Percentiles rank a stretch among this genome's conserved stretches.
Conservation (phyloP, 2,888 invertebrate species). For the Nesidiocoris tenuis region DNA sequence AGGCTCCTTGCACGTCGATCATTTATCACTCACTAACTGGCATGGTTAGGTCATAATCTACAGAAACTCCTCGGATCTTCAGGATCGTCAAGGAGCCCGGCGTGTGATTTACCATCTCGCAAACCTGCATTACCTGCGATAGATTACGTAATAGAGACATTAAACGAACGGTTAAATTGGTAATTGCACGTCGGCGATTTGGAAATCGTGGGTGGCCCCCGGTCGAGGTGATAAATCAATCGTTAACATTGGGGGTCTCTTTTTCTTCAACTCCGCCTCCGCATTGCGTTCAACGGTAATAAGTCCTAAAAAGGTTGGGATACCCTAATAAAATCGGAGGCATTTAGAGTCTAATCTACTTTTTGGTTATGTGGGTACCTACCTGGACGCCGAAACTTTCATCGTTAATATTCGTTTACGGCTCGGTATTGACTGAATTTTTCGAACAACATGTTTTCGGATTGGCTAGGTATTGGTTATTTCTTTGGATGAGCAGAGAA, state of each 20-base stretch:
- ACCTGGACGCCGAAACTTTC: too few relatives aligned
- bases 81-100: neutral
- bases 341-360: neutral
- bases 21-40: neutral
- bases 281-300: neutral
- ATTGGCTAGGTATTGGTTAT: too few relatives aligned
- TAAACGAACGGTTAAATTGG: neutral
- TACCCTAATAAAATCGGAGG: neutral
- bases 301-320: neutral
- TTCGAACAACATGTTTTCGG: too few relatives aligned
- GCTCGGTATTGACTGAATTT: too few relatives aligned
- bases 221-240: neutral
- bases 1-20: neutral
- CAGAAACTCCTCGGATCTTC: neutral
- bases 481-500: too few relatives aligned
- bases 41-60: neutral
- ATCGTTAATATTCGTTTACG: too few relatives aligned
- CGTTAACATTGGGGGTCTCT: neutral
- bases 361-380: too few relatives aligned
- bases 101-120: neutral
- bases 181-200: neutral
- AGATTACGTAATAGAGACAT: neutral
- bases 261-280: neutral
- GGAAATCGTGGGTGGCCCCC: neutral
- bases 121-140: neutral